Evolutionary conservation across 1,140 invertebrate species (phyloP), one percentile per base, ranked within the genome.

Genomic region (Pogonomyrmex californicus): DNA sequence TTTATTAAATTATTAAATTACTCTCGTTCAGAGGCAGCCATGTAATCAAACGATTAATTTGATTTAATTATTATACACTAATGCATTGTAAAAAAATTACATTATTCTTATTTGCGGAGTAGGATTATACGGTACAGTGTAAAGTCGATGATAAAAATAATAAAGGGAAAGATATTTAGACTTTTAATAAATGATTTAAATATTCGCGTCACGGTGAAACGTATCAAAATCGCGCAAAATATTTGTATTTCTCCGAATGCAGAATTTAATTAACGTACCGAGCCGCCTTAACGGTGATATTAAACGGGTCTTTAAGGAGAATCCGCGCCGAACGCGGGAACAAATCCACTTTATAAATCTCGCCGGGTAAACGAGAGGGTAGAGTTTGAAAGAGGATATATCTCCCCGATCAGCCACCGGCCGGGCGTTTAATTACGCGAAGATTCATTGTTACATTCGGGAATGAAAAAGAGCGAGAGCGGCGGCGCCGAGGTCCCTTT

Each of bases 381-480:
- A 83, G 68, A 83, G 68, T 60, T 56, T 33, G 49, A 75, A 65
- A 44, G 6, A 4, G 17, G 60, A 65, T 85, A 88, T 65, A 79
- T 89, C 73, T 77, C 70, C 77, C 47, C 41, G 51, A 76, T 87
- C 86, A 65, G 58, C 65, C 54, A 78, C 87, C 70, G 56, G 41
- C 66, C 68, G n/a, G 85, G 79, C 71, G 62, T 90, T 90, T 88
- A 90, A 91, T 91, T 88, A 88, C 58, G 81, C 60, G 76, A 58
- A 68, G 65, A 86, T 90, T 90, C 86, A 88, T 90, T 68, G 85
- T 87, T 89, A 54, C 63, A 77, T 23, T 23, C 49, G 36, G 63
- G 36, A 78, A 63, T 38, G 56, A 58, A 56, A 60, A 17, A 77
- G 60, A 12, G n/a, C 33, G 23, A 23, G 23, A 23, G 17, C 10